Percentiles rank a stretch among this genome's conserved stretches.
Conservation (phyloP, 2,113 vertebrate genomes). For the Paramisgurnus dabryanus region DNA sequence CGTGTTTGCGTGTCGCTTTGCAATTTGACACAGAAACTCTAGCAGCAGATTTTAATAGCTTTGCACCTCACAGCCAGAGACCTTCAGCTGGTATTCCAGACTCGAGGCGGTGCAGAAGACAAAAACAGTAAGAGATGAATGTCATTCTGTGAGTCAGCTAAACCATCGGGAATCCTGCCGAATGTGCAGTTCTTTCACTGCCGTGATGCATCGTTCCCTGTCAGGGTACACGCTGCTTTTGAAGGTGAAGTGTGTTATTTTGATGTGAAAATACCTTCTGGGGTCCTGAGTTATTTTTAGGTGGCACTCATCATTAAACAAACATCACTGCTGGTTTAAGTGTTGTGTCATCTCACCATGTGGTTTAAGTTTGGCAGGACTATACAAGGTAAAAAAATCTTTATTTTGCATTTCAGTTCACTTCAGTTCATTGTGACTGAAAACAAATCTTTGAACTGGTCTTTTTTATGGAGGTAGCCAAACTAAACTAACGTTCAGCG, state of each 20-base stretch:
- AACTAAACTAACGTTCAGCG: too few relatives aligned
- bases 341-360: too few relatives aligned
- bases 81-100: slow-evolving; percentile 22
- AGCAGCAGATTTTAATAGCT: slow-evolving; percentile 26
- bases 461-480: too few relatives aligned
- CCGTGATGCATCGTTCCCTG: background rate
- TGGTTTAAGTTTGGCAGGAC: too few relatives aligned
- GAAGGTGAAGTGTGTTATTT: background rate
- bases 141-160: slow-evolving; percentile 39
- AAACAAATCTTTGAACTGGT: too few relatives aligned
- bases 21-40: background rate
- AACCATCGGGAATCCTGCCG: slow-evolving; percentile 20
- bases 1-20: background rate
- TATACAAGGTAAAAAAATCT: too few relatives aligned
- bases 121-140: slow-evolving; percentile 11
- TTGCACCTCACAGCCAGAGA: slow-evolving; percentile 18
- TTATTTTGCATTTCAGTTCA: too few relatives aligned
- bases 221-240: background rate
- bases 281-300: too few relatives aligned
- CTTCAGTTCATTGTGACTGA: too few relatives aligned
- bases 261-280: background rate
- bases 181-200: slow-evolving; percentile 17
- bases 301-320: too few relatives aligned
- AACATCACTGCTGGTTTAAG: too few relatives aligned
- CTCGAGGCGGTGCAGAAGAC: background rate